Evolutionary conservation across 2,797 vertebrate genomes (phyloP).

Genomic region (Arvicola amphibius): DNA sequence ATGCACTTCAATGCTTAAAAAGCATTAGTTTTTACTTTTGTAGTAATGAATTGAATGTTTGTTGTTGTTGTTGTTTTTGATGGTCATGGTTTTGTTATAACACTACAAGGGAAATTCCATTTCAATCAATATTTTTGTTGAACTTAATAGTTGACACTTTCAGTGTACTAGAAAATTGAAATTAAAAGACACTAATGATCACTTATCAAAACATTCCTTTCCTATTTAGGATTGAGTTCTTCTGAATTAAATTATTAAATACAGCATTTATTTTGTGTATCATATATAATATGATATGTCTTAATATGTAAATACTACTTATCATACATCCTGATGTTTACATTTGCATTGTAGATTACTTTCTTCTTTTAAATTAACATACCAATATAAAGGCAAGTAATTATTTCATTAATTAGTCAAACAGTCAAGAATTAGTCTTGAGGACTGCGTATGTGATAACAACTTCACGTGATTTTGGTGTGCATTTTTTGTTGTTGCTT

Average conservation of each 20-base stretch:
- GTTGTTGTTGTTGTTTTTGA: neutral
- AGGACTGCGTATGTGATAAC: neutral
- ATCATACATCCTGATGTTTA: neutral
- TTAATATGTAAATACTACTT: neutral
- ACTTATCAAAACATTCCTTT: neutral
- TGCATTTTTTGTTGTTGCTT: neutral
- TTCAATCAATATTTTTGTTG: neutral
- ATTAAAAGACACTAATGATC: neutral
- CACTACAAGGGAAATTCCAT: neutral
- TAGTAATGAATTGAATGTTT: neutral
- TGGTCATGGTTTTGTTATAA: neutral
- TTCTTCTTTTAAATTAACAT: neutral
- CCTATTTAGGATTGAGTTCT: neutral
- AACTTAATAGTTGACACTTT: neutral
- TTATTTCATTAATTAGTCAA: too few species aligned
- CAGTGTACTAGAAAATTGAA: neutral
- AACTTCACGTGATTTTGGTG: neutral
- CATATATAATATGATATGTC: too few species aligned
- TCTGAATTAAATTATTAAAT: neutral
- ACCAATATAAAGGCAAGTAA: neutral
- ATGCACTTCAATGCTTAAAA: neutral
- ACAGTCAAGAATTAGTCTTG: neutral
- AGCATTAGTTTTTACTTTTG: neutral
- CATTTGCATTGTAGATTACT: constrained; percentile 11
- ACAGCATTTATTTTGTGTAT: neutral